Base-by-base conservation (phyloP, 1,140 invertebrate species). In the Goniozus legneri region DNA sequence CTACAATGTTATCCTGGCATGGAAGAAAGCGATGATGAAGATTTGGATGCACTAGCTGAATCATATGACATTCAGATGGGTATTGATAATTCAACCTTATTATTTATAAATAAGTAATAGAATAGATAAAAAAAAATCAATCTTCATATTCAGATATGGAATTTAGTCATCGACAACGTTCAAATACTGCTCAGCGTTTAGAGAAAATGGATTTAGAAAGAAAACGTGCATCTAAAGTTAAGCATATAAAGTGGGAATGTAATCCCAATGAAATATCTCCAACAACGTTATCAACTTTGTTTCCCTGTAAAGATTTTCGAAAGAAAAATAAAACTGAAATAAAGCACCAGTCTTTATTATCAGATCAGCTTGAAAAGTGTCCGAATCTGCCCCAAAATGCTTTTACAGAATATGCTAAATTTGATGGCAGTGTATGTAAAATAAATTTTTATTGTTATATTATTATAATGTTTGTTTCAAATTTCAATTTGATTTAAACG, bases 201-300 rank as follows among this genome's bases (percentile, higher is more conserved):
- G 92, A 97, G 60, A 91, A 91, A 72, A 81, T 97, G 75, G 89
- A 94, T 60, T 84, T 86, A 61, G 89, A 93, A 47, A 84, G 87
- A 59, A 87, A 89, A 65, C 84, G 85, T 66, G 83, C 86, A 50
- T 82, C 86, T n/a, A 86, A 85, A 77, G 84, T 86, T 2, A 88
- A 86, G 69, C 82, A 85, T 50, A 75, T 91, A 21, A 90, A 89
- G 71, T 89, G 88, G 84, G 85, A 89, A 55, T 73, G 79, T 24
- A 76, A 78, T 57, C 65, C 75, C n/a, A 57, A 58, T 40, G 56
- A 54, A 38, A 58, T 82, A 44, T 71, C 75, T 58, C 70, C 77
- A 32, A 79, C 83, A 46, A 84, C 91, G 48, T 80, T 80, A 15
- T 76, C 77, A 19, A 81, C 88, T 61, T 74, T 89, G 24, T 94